A percentile compares a stretch with the other conserved stretches of the same genome.
Conservation (phyloP, 2,797 vertebrate species). For the Sylvia borin region DNA sequence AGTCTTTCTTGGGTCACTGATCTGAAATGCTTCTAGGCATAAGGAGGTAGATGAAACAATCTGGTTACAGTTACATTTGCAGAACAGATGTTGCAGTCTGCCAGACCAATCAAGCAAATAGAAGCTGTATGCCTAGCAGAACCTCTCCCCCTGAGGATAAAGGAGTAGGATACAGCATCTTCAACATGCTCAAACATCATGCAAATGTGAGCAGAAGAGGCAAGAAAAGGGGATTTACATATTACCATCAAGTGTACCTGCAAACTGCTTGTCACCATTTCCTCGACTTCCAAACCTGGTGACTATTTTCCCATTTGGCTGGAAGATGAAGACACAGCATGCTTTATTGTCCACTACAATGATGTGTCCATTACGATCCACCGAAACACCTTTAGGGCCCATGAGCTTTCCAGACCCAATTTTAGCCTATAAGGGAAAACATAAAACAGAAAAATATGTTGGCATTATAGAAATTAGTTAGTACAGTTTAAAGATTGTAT, state of each 20-base stretch:
- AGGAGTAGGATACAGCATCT: not conserved
- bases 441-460: not conserved
- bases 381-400: constrained; percentile 97
- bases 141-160: not conserved
- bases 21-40: constrained; percentile 17
- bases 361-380: constrained; percentile 95
- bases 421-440: constrained; percentile 83
- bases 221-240: constrained; percentile 75
- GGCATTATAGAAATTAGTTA: not conserved
- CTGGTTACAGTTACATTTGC: not conserved
- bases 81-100: constrained; percentile 20
- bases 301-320: constrained; percentile 95
- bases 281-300: constrained; percentile 96
- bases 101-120: not conserved
- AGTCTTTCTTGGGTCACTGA: not conserved
- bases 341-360: constrained; percentile 99
- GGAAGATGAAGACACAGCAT: constrained; percentile 98
- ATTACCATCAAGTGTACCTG: constrained; percentile 89
- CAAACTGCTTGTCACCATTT: constrained; percentile 97
- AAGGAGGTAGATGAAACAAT: not conserved
- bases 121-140: not conserved
- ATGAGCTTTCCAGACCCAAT: constrained; percentile 96
- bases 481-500: not conserved
- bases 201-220: constrained; percentile 75
- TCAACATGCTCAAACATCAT: constrained; percentile 71